A percentile compares a stretch with the other conserved stretches of the same genome.
phyloP scores from a whole-genome alignment of 2,888 invertebrate genomes.

The Tetramorium bicarinatum region DNA sequence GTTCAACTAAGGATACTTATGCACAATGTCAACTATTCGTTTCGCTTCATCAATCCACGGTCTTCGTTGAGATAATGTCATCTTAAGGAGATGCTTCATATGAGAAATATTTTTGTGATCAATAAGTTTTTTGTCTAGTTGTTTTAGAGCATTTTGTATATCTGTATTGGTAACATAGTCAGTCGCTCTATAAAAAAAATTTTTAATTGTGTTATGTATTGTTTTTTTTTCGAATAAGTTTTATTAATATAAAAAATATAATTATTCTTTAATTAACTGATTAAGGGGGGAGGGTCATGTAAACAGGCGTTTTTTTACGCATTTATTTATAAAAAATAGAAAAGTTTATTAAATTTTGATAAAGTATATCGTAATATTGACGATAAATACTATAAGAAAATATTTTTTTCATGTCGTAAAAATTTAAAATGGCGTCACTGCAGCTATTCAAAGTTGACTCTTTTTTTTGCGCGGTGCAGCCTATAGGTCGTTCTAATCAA shows the following conservation, averaged over 20 bases:
- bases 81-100: neutral
- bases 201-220: neutral
- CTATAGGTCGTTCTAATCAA: no score
- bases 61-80: neutral
- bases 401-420: no score
- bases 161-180: neutral
- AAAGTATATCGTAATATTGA: no score
- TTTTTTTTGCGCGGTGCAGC: no score
- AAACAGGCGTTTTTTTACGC: no score
- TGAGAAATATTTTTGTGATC: neutral
- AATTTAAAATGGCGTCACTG: no score
- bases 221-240: neutral
- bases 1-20: neutral
- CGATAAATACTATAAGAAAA: no score
- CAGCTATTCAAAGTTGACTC: no score
- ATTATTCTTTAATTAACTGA: neutral
- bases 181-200: neutral
- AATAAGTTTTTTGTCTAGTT: slow-evolving; percentile 8
- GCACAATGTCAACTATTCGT: slow-evolving; percentile 8
- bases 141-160: neutral
- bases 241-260: neutral
- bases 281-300: no score
- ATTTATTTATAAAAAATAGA: no score
- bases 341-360: no score
- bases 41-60: neutral